Base-by-base conservation (phyloP, 2,888 invertebrate genomes). In the Drosophila nr. medialis region DNA sequence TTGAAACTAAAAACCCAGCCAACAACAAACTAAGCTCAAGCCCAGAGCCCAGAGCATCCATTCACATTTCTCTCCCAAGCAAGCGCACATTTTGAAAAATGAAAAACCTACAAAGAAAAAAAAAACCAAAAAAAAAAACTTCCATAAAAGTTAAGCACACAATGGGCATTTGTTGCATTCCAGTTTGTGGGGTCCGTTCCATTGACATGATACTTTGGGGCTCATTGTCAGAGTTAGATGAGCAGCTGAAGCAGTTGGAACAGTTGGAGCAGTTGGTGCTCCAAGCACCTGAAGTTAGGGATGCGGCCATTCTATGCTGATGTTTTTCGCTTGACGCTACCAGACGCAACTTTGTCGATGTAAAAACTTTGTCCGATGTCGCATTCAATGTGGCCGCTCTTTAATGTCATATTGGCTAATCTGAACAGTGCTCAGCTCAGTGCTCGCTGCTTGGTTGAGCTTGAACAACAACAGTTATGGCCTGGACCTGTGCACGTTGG, bases 1-100 rank as follows among this genome's bases (percentile, higher is more conserved):
- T 66, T 64, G 64, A 73, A 79, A 79, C 79, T 76, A 79, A 79
- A 78, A 73, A 76, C 66, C 73, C 76, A 73, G 59, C 64, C 56
- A 38, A 32, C 53, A 53, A 53, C 32, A 62, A 72, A 64, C 63
- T 72, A 59, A 59, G 49, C 48, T 59, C 48, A 24, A 49, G 30
- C 30, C 21, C n/a, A 29, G 6, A 29, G 27, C 29, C n/a, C 55
- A 6, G 18, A 38, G 49, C 49, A 49, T 29, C 29, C 38, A n/a
- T 38, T 29, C 55, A 29, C 55, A 56, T 29, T 40, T 30, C 56
- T 10, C 56, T 56, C 40, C 8, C 45, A 24, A 45, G 45, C 8
- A 24, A 45, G 24, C 45, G 15, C 2, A 24, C 24, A 45, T 45
- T 45, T 24, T 24, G 24, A 45, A 45, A 45, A 45, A 21, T 45